Conservation (phyloP, 2,888 invertebrate genomes). For the Andrena dorsata region DNA sequence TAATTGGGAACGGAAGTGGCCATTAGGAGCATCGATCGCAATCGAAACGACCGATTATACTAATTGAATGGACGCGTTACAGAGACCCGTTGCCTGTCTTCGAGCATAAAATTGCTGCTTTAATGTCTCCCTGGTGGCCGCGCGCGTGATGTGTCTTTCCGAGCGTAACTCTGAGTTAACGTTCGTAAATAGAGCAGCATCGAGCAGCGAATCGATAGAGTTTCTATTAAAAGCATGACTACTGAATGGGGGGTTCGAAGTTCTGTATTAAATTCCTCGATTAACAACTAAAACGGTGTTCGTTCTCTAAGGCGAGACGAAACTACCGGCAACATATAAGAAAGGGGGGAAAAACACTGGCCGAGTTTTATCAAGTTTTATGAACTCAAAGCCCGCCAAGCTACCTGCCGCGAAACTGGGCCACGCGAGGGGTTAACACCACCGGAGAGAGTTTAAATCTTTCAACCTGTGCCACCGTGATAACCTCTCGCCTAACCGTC, state of each 20-base stretch:
- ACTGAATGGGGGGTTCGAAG: no score
- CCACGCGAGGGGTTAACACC: conserved; percentile 26
- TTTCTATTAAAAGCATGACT: no score
- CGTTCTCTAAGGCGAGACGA: neutral
- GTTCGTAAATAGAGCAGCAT: no score
- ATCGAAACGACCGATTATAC: conserved; percentile 29
- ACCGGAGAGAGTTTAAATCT: conserved; percentile 32
- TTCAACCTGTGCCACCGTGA: conserved; percentile 8
- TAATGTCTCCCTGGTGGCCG: neutral
- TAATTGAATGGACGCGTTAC: conserved; percentile 27
- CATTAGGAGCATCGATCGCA: conserved; percentile 41
- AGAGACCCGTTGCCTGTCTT: neutral
- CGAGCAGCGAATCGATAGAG: no score
- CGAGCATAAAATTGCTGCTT: conserved; percentile 7
- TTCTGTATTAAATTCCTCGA: no score
- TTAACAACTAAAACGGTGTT: no score
- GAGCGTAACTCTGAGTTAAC: no score
- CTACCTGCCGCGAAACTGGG: conserved; percentile 24
- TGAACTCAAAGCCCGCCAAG: neutral
- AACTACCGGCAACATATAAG: neutral
- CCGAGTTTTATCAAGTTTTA: conserved; percentile 1
- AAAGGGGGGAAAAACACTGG: neutral
- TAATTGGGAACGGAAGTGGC: conserved; percentile 30
- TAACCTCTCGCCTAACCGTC: conserved; percentile 35
- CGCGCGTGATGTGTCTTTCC: neutral